Evolutionary conservation across 2,113 vertebrate genomes (phyloP).

Genomic region (Plecotus auritus): DNA sequence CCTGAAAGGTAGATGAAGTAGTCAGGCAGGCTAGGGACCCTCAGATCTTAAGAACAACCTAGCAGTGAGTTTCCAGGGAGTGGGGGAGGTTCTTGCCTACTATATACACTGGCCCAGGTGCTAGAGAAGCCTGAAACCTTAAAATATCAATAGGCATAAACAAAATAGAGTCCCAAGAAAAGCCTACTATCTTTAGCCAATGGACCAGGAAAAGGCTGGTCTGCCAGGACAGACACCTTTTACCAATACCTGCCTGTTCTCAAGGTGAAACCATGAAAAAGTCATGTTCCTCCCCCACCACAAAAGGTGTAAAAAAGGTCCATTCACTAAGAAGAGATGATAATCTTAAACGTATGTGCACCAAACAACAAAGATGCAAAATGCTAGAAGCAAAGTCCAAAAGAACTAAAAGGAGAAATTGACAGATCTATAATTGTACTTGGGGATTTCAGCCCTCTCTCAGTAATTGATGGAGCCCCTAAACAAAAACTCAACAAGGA

Average conservation of each 20-base stretch:
- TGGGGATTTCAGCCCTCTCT: not conserved
- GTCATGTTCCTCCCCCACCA: not conserved
- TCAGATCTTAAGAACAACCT: not conserved
- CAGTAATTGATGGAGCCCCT: not conserved
- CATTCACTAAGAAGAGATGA: not conserved
- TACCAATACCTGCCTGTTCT: not conserved
- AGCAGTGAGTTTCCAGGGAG: not conserved
- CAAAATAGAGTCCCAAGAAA: not conserved
- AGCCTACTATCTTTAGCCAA: not conserved
- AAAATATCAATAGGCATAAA: not conserved
- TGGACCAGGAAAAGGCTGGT: not conserved
- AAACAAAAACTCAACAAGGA: conserved; percentile 16
- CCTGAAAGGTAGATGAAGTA: not conserved
- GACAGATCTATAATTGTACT: not conserved
- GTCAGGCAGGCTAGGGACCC: not conserved
- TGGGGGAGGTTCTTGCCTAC: not conserved
- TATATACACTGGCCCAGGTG: not conserved
- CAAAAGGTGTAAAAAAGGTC: not conserved
- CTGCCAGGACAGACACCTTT: not conserved
- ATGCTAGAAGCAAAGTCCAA: conserved; percentile 9
- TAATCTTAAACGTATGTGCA: not conserved
- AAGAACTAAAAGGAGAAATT: not conserved
- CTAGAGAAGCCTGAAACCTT: not conserved
- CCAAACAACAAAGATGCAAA: not conserved
- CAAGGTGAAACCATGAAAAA: not conserved